phyloP scores from a whole-genome alignment of 2,797 vertebrate species.

The Passerculus sandwichensis region DNA sequence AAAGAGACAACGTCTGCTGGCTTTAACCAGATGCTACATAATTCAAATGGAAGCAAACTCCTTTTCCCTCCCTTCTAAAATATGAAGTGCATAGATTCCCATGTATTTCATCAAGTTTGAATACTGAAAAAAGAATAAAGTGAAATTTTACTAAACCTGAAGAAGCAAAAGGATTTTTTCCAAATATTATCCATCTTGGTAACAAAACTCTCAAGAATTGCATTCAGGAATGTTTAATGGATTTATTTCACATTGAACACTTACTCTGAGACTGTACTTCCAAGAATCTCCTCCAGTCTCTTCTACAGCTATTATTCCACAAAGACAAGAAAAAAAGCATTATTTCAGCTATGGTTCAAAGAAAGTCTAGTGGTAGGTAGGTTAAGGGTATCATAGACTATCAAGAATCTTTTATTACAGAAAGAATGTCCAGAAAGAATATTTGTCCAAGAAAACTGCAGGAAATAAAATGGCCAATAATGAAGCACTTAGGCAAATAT shows the following conservation, averaged over 20 bases:
- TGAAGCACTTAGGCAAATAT: background rate
- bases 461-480: background rate
- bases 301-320: conserved; percentile 86
- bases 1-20: background rate
- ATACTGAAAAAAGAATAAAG: background rate
- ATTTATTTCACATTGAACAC: conserved; percentile 53
- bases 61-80: background rate
- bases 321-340: background rate
- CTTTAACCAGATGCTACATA: background rate
- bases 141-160: background rate
- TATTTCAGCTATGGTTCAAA: background rate
- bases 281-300: conserved; percentile 97
- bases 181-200: background rate
- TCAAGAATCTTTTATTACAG: background rate
- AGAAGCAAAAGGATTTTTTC: background rate
- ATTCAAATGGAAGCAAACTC: background rate
- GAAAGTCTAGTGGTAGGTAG: background rate
- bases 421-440: background rate
- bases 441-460: background rate
- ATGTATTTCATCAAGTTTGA: background rate
- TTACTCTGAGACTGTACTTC: conserved; percentile 97
- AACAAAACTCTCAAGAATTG: background rate
- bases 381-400: background rate
- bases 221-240: background rate
- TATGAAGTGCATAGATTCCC: background rate